phyloP scores from a whole-genome alignment of 2,113 vertebrate species.

The Sarotherodon lohbergeri region DNA sequence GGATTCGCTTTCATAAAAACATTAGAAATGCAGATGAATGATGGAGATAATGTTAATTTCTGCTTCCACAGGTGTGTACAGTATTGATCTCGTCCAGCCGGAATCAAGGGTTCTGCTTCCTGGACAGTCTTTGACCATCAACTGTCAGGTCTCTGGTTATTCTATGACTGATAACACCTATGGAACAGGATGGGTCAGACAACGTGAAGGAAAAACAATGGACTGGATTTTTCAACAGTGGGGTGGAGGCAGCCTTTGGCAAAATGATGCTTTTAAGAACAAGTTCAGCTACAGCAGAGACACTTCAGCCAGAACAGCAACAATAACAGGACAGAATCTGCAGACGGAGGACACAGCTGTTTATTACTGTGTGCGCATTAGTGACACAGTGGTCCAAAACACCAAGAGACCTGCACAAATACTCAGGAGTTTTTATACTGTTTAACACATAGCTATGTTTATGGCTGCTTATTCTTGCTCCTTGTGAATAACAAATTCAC shows the following conservation, averaged over 20 bases:
- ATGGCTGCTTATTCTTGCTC: too few species aligned
- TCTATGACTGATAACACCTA: not conserved
- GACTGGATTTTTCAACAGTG: not conserved
- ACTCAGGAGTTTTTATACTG: too few species aligned
- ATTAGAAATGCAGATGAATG: not conserved
- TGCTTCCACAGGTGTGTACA: not conserved
- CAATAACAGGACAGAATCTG: not conserved
- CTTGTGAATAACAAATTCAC: too few species aligned
- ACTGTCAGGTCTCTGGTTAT: constrained; percentile 19
- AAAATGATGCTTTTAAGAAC: not conserved
- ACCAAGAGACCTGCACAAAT: too few species aligned
- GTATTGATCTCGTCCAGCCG: constrained; percentile 1
- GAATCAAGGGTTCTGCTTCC: not conserved
- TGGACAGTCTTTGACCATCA: constrained; percentile 9
- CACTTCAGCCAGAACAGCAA: too few species aligned
- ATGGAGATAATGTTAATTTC: not conserved
- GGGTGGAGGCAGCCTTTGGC: not conserved
- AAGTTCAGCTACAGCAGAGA: not conserved
- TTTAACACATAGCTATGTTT: too few species aligned
- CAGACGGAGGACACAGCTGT: too few species aligned
- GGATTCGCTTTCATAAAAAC: not conserved
- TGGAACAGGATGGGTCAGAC: constrained; percentile 33
- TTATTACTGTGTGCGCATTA: too few species aligned
- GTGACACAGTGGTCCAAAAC: too few species aligned
- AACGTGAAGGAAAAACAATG: not conserved